Percentiles rank a stretch among this genome's conserved stretches.
These are phyloP conservation scores for Edolisoma coerulescens DNA, from an alignment of 2,113 vertebrate species.

Conservation along the genomic window DNA sequence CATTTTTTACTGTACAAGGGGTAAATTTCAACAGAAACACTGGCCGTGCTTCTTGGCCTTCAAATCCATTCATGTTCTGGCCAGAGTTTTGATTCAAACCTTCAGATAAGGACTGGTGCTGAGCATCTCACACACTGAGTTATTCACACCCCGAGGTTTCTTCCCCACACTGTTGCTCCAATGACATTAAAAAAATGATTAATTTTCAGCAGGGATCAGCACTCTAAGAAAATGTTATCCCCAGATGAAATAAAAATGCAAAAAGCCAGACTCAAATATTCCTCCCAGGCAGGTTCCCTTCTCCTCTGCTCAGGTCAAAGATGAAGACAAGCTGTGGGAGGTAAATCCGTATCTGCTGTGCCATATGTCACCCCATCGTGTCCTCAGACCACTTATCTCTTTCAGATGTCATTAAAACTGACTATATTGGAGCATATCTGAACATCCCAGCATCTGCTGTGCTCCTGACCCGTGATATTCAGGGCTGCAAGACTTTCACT, in stretches of 20 bases:
- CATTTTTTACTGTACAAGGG: rapidly evolving
- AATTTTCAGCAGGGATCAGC: background rate
- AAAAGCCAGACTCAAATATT: slow-evolving; percentile 2
- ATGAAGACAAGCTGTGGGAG: slow-evolving; percentile 1
- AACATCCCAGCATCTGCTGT: background rate
- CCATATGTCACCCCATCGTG: slow-evolving; percentile 22
- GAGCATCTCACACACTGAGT: background rate
- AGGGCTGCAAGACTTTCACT: background rate
- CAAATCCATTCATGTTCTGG: background rate
- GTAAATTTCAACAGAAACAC: background rate
- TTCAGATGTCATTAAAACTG: slow-evolving; percentile 37
- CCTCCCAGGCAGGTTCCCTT: slow-evolving; percentile 4
- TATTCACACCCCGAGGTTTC: background rate
- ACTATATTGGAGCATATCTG: slow-evolving; percentile 4
- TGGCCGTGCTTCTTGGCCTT: background rate
- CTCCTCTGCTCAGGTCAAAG: slow-evolving; percentile 12
- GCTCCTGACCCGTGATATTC: slow-evolving; percentile 5
- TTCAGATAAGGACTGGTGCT: background rate
- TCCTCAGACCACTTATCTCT: slow-evolving; percentile 11
- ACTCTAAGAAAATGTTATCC: background rate
- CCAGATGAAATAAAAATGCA: slow-evolving; percentile 26
- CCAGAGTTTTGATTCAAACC: background rate
- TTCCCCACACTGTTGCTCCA: background rate
- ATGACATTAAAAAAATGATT: background rate
- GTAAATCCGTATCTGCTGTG: background rate